A percentile compares a stretch with the other conserved stretches of the same genome.
Evolutionary conservation across 23 tunicate genomes (phyloP).

Genomic region (Trididemnum clinides): DNA sequence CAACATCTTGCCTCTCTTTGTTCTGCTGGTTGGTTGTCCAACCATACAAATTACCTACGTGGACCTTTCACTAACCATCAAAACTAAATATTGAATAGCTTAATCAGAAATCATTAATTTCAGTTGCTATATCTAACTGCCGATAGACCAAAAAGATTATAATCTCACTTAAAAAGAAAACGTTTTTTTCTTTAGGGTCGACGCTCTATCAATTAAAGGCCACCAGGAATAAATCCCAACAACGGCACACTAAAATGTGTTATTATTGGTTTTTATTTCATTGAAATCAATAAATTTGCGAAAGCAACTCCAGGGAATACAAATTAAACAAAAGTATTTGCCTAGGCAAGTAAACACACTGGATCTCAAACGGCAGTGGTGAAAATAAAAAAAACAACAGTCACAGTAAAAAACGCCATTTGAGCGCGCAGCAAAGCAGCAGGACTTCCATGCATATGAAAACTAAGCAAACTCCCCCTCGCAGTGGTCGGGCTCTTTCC

Average conservation of each 20-base stretch:
- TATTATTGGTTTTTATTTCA: conserved; percentile 4
- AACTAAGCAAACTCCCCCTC: background rate
- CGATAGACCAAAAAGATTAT: no score
- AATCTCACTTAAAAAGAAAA: no score
- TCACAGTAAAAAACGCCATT: conserved; percentile 16
- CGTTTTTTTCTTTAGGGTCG: no score
- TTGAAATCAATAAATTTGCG: conserved; percentile 16
- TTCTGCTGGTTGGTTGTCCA: no score
- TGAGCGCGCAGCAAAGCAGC: background rate
- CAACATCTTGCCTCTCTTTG: no score
- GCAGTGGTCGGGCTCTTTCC: background rate
- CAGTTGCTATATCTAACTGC: no score
- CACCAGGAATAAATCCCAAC: no score
- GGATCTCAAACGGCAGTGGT: conserved; percentile 33
- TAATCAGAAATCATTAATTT: no score
- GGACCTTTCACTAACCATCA: no score
- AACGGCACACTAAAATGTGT: background rate
- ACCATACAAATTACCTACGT: no score
- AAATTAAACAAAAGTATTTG: background rate
- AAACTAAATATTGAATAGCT: no score
- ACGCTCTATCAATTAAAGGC: no score
- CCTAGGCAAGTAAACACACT: background rate
- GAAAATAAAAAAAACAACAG: background rate
- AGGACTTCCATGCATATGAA: background rate
- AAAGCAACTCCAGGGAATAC: background rate